Conservation (phyloP, 2,797 vertebrate genomes). For the Danio albolineatus region DNA sequence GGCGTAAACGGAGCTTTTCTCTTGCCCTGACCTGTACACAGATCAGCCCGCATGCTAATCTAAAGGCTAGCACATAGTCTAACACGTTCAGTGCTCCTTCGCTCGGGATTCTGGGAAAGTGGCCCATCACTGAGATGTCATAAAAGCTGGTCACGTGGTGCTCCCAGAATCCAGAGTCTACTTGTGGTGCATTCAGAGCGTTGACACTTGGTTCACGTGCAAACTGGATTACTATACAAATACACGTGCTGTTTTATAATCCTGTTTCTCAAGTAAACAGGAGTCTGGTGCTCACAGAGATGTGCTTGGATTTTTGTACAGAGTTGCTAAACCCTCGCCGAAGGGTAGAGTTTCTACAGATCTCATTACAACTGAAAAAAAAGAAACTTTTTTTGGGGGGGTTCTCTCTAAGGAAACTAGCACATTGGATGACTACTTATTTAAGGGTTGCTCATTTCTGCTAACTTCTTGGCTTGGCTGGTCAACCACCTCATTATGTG, state of each 20-base stretch:
- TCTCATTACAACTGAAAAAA: constrained; percentile 13
- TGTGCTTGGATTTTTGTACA: constrained; percentile 22
- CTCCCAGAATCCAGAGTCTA: constrained; percentile 60
- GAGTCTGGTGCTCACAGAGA: constrained; percentile 53
- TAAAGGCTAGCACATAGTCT: constrained; percentile 15
- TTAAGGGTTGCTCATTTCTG: not conserved
- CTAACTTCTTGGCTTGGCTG: not conserved
- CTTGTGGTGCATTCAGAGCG: constrained; percentile 45
- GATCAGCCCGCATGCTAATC: constrained; percentile 20
- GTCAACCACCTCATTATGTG: constrained; percentile 10
- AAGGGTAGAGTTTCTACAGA: constrained; percentile 21
- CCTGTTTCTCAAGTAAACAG: constrained; percentile 51
- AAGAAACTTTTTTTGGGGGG: not conserved
- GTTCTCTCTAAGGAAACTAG: constrained; percentile 12
- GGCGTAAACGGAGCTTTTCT: constrained; percentile 24
- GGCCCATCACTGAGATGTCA: constrained; percentile 58
- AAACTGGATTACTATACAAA: constrained; percentile 47
- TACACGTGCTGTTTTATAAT: constrained; percentile 31
- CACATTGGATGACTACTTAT: constrained; percentile 4
- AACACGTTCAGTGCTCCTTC: constrained; percentile 30
- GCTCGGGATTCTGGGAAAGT: constrained; percentile 62
- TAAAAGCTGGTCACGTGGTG: constrained; percentile 62
- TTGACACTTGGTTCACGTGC: constrained; percentile 31
- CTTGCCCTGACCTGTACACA: constrained; percentile 4
- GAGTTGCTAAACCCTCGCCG: not conserved